Base-by-base conservation (phyloP, 2,888 invertebrate genomes). In the Rhyacophila evoluta region DNA sequence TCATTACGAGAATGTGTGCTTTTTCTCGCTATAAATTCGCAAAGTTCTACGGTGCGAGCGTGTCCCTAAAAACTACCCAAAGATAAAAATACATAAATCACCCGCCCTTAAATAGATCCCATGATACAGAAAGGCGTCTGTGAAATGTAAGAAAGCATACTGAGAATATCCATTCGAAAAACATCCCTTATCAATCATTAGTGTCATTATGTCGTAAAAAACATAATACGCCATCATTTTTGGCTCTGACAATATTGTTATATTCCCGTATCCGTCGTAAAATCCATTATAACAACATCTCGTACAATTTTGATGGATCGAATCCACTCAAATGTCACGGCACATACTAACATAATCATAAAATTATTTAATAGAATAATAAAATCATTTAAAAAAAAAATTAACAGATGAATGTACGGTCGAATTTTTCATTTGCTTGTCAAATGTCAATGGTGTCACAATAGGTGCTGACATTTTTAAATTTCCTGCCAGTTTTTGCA, bases 161-260 rank as follows among this genome's bases (percentile, higher is more conserved):
- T 29, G 69, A 69, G 69, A 15, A 28, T 12, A 69, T 69, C 28
- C 55, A 55, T 55, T 55, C 19, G 19, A 55, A 19, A 33, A 55
- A 19, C 55, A 55, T 55, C 55, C 28, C 69, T 39, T 69, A 75
- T 75, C 68, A 75, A 75, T 75, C 69, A 75, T 69, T 29, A 38
- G 37, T n/a, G 69, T 75, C 75, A 69, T 75, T 75, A 68, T 3
- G 28, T 27, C 6, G 11, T 28, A 28, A 69, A 38, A 75, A 69
- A 69, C 12, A 27, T 19, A 0, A 55, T 25, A 25, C 19, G 55
- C 19, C 55, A 25, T 55, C 55, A 41, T 41, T 15, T 55, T 55
- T 55, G 55, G 15, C 25, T 55, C 15, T 8, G 55, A 55, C 15
- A 55, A 55, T 55, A 55, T 55, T 55, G 55, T 55, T 55, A 25